Percentiles rank a stretch among this genome's conserved stretches.
These are phyloP conservation scores for Amia ocellicauda DNA, from an alignment of 2,113 vertebrate species.

Conservation along the genomic window DNA sequence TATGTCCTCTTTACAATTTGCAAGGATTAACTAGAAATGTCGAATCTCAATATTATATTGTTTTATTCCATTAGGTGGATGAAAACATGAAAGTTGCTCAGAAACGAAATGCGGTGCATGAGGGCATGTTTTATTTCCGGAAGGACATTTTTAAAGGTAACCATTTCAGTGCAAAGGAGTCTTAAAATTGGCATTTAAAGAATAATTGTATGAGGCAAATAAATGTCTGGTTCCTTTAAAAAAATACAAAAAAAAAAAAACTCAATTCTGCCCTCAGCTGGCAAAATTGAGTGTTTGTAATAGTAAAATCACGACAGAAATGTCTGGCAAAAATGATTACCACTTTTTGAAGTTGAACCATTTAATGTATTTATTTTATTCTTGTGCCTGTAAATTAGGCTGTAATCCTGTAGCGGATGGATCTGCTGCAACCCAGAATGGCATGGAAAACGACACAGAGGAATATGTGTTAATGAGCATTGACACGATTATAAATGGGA, in stretches of 20 bases:
- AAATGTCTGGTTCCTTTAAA: too few species aligned
- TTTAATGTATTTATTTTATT: background rate
- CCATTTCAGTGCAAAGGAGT: too few species aligned
- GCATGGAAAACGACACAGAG: conserved; percentile 62
- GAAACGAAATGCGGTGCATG: conserved; percentile 86
- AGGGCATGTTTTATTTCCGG: conserved; percentile 91
- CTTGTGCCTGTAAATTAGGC: conserved; percentile 54
- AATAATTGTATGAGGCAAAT: too few species aligned
- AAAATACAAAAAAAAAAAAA: too few species aligned
- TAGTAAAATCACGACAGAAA: too few species aligned
- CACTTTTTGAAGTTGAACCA: too few species aligned
- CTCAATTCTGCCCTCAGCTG: too few species aligned
- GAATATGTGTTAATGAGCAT: conserved; percentile 92
- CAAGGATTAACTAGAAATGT: background rate
- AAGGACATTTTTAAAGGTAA: conserved; percentile 96
- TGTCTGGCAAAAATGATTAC: too few species aligned
- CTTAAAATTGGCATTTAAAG: too few species aligned
- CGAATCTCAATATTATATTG: too few species aligned
- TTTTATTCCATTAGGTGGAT: conserved; percentile 74
- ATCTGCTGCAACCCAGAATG: conserved; percentile 66
- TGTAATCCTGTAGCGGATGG: conserved; percentile 80
- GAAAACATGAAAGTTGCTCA: conserved; percentile 97
- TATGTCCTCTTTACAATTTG: background rate
- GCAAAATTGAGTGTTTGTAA: too few species aligned
- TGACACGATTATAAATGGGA: conserved; percentile 97